These are phyloP conservation scores for Muraenolepis orangiensis DNA, from an alignment of 2,797 vertebrate genomes.

Conservation along the genomic window DNA sequence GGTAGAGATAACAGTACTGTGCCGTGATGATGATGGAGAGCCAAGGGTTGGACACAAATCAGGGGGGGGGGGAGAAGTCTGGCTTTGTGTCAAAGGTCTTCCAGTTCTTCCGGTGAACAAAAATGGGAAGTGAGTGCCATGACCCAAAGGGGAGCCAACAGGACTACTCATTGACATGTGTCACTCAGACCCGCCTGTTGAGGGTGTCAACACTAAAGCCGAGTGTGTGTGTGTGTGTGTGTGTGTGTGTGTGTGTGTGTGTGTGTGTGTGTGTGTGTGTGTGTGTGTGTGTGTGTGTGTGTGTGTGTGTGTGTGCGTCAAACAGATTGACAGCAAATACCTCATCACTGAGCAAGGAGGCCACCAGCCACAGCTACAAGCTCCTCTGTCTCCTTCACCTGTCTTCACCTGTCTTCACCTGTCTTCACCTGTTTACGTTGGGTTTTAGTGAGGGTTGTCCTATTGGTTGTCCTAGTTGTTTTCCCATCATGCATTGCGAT, in stretches of 20 bases:
- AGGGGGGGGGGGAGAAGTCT: slow-evolving; percentile 2
- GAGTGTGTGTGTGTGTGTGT: not conserved
- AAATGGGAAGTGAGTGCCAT: not conserved
- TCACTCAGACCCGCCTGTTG: too few species aligned
- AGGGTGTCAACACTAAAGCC: too few species aligned
- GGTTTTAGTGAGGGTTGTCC: not conserved
- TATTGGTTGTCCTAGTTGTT: not conserved
- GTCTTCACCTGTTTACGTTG: not conserved
- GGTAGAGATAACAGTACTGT: slow-evolving; percentile 59
- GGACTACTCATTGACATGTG: not conserved
- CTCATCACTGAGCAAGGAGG: slow-evolving; percentile 5
- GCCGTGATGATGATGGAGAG: not conserved
- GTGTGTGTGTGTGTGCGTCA: too few species aligned
- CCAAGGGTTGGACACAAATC: not conserved
- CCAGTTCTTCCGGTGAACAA: not conserved
- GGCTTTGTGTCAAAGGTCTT: not conserved
- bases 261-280: too few species aligned
- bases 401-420: not conserved
- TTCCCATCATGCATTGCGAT: not conserved
- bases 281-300: too few species aligned
- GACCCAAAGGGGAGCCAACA: slow-evolving; percentile 1
- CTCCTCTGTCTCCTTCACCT: not conserved
- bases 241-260: too few species aligned
- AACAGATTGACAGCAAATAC: slow-evolving; percentile 16
- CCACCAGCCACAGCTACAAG: not conserved